Evolutionary conservation across 2,113 vertebrate genomes (phyloP), one percentile per base, ranked within the genome.

Genomic region (Dolichotis patagonum): DNA sequence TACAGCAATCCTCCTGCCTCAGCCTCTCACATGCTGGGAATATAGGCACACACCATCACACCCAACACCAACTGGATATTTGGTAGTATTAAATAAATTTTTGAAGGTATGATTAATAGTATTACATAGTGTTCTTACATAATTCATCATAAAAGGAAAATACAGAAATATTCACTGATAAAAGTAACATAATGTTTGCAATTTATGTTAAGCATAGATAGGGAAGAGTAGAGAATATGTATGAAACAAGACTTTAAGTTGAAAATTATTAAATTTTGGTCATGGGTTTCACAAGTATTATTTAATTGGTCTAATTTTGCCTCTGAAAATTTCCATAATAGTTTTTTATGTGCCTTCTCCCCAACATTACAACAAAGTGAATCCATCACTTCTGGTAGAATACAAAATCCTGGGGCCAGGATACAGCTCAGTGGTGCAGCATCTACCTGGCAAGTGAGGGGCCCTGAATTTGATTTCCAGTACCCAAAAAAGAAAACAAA

Each of bases 121-220:
- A 78, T 9, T 69, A 8, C 75, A 22, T 41, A 58, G 38, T 35
- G 3, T 90, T 80, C 49, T 75, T 75, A 81, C 65, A 83, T 54
- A 67, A 38, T 65, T 65, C 24, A 65, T 60, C 26, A 82, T 91
- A 75, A 85, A 9, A 88, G n/a, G 38, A 43, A 84, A n/a, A 49
- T 22, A 81, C 3, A 73, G 35, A 96, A 97, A 88, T 75, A 85
- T 86, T 82, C 80, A 92, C 16, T 46, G 52, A 69, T 35, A 69
- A 52, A 97, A 92, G 52, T 80, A 41, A 84, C 35, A 71, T 3
- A 83, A 32, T 78, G 71, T 60, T 71, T 87, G 62, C 4, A 20
- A 90, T 67, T 94, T 52, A 38, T 32, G 71, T 35, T 58, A 71
- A 88, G 71, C 60, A 46, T 38, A 17, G 19, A 1, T 54, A 56